Conservation (phyloP, 2,113 vertebrate species). For the Platysteira castanea region DNA sequence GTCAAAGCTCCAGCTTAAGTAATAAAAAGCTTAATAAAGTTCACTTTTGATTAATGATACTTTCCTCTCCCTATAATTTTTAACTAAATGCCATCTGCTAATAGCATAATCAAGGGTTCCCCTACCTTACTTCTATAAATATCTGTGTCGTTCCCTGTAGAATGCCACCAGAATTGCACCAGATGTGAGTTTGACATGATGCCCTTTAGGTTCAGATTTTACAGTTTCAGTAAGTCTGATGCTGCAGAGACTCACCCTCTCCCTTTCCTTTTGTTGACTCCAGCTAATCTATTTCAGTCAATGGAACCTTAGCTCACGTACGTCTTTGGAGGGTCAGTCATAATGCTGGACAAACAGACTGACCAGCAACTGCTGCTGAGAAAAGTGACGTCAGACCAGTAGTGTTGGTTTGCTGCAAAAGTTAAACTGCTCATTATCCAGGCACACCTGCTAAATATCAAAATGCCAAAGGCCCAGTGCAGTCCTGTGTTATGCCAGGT, state of each 20-base stretch:
- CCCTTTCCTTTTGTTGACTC: neutral
- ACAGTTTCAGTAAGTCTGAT: neutral
- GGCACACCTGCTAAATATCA: constrained; percentile 14
- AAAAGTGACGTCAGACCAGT: neutral
- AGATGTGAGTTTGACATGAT: neutral
- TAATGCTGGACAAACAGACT: neutral
- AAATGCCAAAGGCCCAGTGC: neutral
- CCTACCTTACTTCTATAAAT: neutral
- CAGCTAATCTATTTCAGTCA: neutral
- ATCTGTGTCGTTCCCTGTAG: neutral
- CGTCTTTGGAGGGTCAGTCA: neutral
- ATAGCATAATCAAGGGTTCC: neutral
- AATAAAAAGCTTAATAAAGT: neutral
- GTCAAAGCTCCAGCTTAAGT: neutral
- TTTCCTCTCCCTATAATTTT: neutral
- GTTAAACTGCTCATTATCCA: neutral
- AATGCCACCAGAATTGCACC: neutral
- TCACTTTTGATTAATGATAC: neutral
- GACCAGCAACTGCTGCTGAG: neutral
- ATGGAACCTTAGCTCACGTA: neutral
- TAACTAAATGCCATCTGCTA: neutral
- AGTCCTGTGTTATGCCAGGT: neutral
- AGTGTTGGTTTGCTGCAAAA: neutral
- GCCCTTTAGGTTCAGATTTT: neutral
- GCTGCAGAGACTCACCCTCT: neutral